Evolutionary conservation across 2,113 vertebrate species (phyloP).

Genomic region (Sylvietta virens): DNA sequence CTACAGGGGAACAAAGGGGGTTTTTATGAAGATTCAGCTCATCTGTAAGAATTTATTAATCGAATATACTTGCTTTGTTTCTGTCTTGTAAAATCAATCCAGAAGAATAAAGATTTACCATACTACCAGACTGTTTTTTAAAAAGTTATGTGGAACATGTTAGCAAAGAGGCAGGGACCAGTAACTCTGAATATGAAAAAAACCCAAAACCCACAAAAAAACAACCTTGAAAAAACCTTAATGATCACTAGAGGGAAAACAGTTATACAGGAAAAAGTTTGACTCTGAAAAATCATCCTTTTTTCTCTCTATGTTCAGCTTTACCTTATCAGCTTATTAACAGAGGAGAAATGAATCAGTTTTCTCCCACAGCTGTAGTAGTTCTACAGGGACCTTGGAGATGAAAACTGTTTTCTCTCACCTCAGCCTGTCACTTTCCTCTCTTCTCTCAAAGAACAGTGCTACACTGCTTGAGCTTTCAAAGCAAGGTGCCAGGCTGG

Average conservation of each 20-base stretch:
- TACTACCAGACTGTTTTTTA: neutral
- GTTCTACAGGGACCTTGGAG: neutral
- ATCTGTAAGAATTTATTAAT: neutral
- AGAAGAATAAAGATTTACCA: neutral
- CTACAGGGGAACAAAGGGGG: rapidly evolving
- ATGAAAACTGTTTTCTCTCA: neutral
- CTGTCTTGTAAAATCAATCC: neutral
- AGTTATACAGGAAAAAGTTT: neutral
- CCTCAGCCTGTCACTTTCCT: neutral
- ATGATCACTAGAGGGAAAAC: neutral
- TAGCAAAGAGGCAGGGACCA: neutral
- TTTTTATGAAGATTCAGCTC: neutral
- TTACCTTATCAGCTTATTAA: neutral
- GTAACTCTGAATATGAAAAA: neutral
- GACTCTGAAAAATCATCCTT: neutral
- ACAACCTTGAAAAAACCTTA: neutral
- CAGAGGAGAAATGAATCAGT: neutral
- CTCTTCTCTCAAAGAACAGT: neutral
- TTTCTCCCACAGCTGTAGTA: neutral
- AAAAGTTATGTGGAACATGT: neutral
- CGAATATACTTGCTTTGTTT: neutral
- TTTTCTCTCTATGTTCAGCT: neutral
- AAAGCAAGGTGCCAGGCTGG: neutral
- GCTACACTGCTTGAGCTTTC: neutral
- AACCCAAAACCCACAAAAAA: neutral